Evolutionary conservation across 2,797 vertebrate genomes (phyloP).

Genomic region (Mus spretus): DNA sequence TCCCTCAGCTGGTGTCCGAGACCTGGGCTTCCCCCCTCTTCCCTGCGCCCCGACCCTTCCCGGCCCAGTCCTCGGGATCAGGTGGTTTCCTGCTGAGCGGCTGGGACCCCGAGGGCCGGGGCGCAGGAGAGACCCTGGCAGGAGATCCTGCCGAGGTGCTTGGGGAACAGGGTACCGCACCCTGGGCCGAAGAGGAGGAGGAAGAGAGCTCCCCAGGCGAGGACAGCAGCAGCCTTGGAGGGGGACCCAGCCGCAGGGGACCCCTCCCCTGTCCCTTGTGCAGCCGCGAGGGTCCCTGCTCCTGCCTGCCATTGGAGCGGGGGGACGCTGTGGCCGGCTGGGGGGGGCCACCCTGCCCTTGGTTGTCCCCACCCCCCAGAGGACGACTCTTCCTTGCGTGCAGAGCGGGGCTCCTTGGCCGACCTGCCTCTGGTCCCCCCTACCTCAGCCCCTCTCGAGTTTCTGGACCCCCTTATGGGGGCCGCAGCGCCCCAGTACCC

Average conservation of each 20-base stretch:
- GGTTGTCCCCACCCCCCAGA: conserved; percentile 86
- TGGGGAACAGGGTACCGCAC: conserved; percentile 83
- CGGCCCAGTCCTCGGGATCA: conserved; percentile 66
- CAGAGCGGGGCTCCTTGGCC: conserved; percentile 87
- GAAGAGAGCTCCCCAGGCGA: conserved; percentile 86
- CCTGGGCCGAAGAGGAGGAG: conserved; percentile 86
- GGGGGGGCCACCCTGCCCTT: conserved; percentile 87
- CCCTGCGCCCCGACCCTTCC: conserved; percentile 85
- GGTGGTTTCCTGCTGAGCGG: conserved; percentile 84
- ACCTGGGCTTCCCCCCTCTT: conserved; percentile 82
- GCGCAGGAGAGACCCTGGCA: conserved; percentile 88
- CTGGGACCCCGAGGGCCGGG: conserved; percentile 89
- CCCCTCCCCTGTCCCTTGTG: conserved; percentile 87
- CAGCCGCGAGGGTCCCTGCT: conserved; percentile 85
- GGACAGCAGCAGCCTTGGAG: conserved; percentile 85
- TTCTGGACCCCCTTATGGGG: conserved; percentile 91
- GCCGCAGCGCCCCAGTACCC: conserved; percentile 90
- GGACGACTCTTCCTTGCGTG: conserved; percentile 87
- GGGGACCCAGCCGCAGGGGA: conserved; percentile 79
- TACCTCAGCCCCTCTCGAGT: conserved; percentile 86
- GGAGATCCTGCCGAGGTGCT: conserved; percentile 88
- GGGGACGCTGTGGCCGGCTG: conserved; percentile 87
- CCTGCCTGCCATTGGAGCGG: conserved; percentile 85
- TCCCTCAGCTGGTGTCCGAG: conserved; percentile 85
- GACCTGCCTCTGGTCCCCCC: conserved; percentile 85